phyloP scores from a whole-genome alignment of 2,888 invertebrate species.

The Suillia variegata region DNA sequence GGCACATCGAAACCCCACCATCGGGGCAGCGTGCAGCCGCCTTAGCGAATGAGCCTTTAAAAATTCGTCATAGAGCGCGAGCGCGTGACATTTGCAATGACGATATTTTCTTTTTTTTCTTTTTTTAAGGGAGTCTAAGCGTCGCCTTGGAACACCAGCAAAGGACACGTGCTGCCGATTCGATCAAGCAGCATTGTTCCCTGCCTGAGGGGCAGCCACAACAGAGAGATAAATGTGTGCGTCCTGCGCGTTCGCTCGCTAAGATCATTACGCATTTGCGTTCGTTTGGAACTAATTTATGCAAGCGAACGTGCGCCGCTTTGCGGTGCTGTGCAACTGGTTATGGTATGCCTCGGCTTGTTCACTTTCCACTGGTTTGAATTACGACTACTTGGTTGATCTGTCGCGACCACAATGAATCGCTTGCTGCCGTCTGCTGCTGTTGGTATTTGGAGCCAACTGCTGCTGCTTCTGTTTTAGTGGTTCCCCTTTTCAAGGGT shows the following conservation, averaged over 20 bases:
- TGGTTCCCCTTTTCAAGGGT: too few species aligned
- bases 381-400: not conserved
- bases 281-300: conserved; percentile 44
- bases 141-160: too few species aligned
- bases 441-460: not conserved
- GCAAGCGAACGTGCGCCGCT: conserved; percentile 30
- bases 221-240: too few species aligned
- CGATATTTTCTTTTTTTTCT: too few species aligned
- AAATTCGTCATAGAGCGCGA: conserved; percentile 15
- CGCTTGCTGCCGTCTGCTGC: conserved; percentile 9
- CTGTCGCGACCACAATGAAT: conserved; percentile 15
- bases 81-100: conserved; percentile 25
- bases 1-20: too few species aligned
- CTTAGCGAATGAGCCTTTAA: not conserved
- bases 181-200: conserved; percentile 8
- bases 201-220: too few species aligned
- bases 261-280: conserved; percentile 37
- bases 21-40: too few species aligned
- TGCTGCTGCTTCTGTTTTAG: not conserved
- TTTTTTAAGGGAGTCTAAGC: too few species aligned
- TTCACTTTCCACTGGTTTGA: not conserved
- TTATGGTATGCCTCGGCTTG: not conserved
- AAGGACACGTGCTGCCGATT: conserved; percentile 18
- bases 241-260: conserved; percentile 6
- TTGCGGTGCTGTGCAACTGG: not conserved